Base-by-base conservation (phyloP, 2,797 vertebrate genomes). In the Potorous gilbertii region DNA sequence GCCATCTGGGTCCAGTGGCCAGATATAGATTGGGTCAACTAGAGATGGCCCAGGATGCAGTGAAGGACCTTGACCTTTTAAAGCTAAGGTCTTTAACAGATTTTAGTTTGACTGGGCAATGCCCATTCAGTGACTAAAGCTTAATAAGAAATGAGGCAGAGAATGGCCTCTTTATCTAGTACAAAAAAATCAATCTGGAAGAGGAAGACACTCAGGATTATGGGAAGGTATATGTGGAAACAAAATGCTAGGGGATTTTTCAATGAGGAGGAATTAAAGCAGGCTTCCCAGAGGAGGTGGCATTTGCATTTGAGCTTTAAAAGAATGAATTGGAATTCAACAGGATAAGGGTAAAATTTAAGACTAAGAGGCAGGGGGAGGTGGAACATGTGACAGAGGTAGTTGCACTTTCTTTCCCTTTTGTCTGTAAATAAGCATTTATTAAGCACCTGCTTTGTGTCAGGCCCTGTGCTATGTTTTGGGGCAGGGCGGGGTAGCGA, bases 401-500 rank as follows among this genome's bases (percentile, higher is more conserved):
- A 46, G 40, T 87, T 46, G 40, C 9, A 46, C 40, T 46, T 50
- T 50, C 74, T 81, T 40, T 81, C 74, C 34, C 34, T 74, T 9
- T 74, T 9, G 16, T 74, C n/a, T 74, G 8, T 40, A 40, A 74
- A 74, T 40, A 74, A 87, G 74, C 21, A 87, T 50, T 87, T 50
- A 27, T 46, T 87, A 87, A 87, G 74, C 40, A 87, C 40, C 40
- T 46, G 46, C 24, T 50, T 3, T 46, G 24, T 50, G 24, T 40
- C 40, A 50, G 21, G 27, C 21, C 24, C 9, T 46, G 18, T 40
- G n/a, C 18, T 81, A 81, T 46, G 66, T 40, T 27, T 52, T 52
- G 52, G 52, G 21, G 66, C 4, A 21, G 18, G 1, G n/a, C 6
- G 5, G 5, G 21, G 34, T 1, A 16, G 14, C 24, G 0, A 9